Base-by-base conservation (phyloP, 2,113 vertebrate genomes). In the Corythaixoides concolor region DNA sequence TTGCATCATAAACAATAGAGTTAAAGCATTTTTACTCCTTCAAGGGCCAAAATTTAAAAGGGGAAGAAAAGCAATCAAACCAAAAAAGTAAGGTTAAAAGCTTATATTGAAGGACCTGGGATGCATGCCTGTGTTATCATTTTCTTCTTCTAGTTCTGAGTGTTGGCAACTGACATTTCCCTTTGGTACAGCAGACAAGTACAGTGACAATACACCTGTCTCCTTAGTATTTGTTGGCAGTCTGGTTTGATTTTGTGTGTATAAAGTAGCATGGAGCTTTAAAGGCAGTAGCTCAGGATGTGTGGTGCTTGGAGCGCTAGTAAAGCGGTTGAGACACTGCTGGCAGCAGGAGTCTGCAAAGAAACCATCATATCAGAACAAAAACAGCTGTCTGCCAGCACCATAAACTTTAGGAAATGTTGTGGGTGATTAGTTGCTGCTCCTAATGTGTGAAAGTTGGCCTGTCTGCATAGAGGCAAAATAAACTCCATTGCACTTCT, bases 401-500 rank as follows among this genome's bases (percentile, higher is more conserved):
- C 89, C 77, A 83, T 89, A 89, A 95, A 87, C 84, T 88, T 87
- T 74, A 95, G 97, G 96, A 96, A 95, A 93, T 89, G 89, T 85
- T 96, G 92, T 83, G 93, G 91, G 78, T 97, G 94, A 97, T 95
- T 94, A 97, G 91, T 89, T 94, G 91, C 93, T 95, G 60, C 69
- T 95, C 74, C 78, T 95, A 95, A 96, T 85, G 97, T 94, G 97
- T 97, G 95, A 97, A 97, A 97, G 84, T 94, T 96, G 96, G 96
- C 91, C 63, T 92, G 94, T 67, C 89, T 91, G 89, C 70, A 41
- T 76, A 55, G 27, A 90, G 84, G 94, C 92, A 90, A 96, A 97
- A 81, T 81, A 89, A 96, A 94, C 60, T 63, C 63, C 74, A 19
- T 86, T 85, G 88, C 89, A 81, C 49, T 78, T 95, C 90, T 95